Evolutionary conservation across 2,888 invertebrate genomes (phyloP).

Genomic region (Pachymerium ferrugineum): DNA sequence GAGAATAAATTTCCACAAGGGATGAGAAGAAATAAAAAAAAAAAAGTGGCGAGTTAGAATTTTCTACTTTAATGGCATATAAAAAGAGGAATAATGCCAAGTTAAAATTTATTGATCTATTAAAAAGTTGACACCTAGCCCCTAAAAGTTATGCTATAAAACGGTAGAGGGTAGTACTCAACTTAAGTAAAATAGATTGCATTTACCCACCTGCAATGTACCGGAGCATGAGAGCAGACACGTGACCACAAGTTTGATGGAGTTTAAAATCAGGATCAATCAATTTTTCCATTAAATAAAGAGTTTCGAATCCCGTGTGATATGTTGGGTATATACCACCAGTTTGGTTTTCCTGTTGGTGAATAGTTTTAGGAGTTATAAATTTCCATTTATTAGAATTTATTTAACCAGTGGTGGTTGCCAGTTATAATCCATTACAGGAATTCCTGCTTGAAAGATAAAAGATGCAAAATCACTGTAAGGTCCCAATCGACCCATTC

Average conservation of each 20-base stretch:
- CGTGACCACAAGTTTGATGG: constrained; percentile 40
- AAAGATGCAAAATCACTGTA: constrained; percentile 34
- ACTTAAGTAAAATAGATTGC: neutral
- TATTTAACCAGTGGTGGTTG: neutral
- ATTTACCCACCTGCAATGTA: constrained; percentile 33
- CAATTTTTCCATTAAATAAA: constrained; percentile 43
- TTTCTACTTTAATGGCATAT: neutral
- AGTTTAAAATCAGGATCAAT: constrained; percentile 45
- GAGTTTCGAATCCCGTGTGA: constrained; percentile 47
- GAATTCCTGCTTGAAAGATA: constrained; percentile 30
- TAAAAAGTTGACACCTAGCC: neutral
- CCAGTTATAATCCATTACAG: constrained; percentile 30
- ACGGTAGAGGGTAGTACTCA: neutral
- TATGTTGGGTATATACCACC: constrained; percentile 44
- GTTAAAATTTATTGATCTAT: neutral
- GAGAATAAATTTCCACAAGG: neutral
- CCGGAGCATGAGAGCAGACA: constrained; percentile 31
- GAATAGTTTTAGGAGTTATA: neutral
- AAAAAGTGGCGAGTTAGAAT: neutral
- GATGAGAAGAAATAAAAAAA: neutral
- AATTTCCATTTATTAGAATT: neutral
- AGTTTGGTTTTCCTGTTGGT: constrained; percentile 8
- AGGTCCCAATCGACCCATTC: constrained; percentile 28
- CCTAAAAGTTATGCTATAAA: neutral
- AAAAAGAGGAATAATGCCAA: neutral